A percentile compares a stretch with the other conserved stretches of the same genome.
Evolutionary conservation across 2,888 invertebrate genomes (phyloP).

Genomic region (Macaria liturata): DNA sequence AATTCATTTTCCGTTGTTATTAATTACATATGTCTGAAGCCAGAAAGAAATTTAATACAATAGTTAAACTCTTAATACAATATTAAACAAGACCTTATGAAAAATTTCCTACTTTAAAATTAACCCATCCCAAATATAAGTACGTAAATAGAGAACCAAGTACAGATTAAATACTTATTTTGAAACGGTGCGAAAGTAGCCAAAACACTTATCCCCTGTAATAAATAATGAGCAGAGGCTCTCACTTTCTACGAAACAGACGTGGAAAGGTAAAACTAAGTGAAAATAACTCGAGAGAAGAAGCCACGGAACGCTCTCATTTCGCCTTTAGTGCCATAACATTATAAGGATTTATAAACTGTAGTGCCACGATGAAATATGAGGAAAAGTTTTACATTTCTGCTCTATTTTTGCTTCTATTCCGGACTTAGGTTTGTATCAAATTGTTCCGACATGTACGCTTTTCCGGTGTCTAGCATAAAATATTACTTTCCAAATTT

Average conservation of each 20-base stretch:
- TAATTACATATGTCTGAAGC: no score
- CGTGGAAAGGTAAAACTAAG: constrained; percentile 33
- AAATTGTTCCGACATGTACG: no score
- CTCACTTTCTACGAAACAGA: constrained; percentile 26
- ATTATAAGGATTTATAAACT: constrained; percentile 32
- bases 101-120: no score
- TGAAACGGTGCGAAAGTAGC: constrained; percentile 31
- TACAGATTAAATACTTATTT: constrained; percentile 31
- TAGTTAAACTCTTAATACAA: no score
- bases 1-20: no score
- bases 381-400: not conserved
- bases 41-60: no score
- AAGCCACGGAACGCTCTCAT: constrained; percentile 30
- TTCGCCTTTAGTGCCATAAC: constrained; percentile 31
- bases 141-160: constrained; percentile 7
- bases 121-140: no score
- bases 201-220: constrained; percentile 33
- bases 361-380: constrained; percentile 25
- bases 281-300: constrained; percentile 34
- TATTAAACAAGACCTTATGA: no score
- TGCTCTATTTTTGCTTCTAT: not conserved
- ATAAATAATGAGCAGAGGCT: constrained; percentile 35
- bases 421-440: no score
- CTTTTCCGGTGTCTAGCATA: no score
- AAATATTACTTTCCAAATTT: no score